Percentiles rank a stretch among this genome's conserved stretches.
phyloP scores from a whole-genome alignment of 2,113 vertebrate genomes.

The Uropsilus gracilis region DNA sequence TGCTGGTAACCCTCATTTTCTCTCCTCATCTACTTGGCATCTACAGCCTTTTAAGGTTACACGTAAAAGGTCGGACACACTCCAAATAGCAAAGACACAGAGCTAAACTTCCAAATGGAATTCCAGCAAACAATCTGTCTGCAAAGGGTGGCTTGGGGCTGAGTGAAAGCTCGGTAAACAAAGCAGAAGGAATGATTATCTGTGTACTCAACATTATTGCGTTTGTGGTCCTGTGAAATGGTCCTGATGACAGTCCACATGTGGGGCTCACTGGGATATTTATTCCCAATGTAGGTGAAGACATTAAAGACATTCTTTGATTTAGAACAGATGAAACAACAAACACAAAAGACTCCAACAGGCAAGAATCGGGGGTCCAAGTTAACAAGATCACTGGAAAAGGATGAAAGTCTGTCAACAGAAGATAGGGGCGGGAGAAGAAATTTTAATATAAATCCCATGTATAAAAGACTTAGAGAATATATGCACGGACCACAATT shows the following conservation, averaged over 20 bases:
- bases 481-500: background rate
- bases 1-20: background rate
- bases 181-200: background rate
- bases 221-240: background rate
- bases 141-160: background rate
- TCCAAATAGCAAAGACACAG: background rate
- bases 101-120: background rate
- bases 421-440: background rate
- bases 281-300: background rate
- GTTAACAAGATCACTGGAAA: background rate
- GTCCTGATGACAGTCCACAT: background rate
- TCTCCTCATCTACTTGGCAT: background rate
- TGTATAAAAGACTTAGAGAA: background rate
- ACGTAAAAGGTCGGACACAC: background rate
- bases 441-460: background rate
- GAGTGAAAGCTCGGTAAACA: background rate
- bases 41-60: background rate
- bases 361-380: background rate
- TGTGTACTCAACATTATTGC: background rate
- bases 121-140: background rate
- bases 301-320: background rate
- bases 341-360: background rate
- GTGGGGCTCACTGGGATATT: background rate
- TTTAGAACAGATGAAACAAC: background rate
- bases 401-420: background rate